phyloP scores from a whole-genome alignment of 2,888 invertebrate genomes.

The Drosophila atroscutellata region DNA sequence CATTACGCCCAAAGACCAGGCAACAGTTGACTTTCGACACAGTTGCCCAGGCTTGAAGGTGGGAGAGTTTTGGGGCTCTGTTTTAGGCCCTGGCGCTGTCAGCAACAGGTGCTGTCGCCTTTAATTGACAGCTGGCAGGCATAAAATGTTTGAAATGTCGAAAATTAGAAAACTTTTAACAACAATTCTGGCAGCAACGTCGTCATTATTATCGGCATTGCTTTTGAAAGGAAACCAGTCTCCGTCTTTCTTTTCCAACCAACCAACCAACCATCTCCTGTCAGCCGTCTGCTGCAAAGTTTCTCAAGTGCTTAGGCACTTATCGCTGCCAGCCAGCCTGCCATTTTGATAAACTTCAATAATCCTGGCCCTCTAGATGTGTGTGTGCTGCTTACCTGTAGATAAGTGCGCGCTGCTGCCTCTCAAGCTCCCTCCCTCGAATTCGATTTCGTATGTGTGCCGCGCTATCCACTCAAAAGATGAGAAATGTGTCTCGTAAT shows the following conservation, averaged over 20 bases:
- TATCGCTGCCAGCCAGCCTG: slow-evolving; percentile 66
- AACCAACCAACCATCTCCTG: not conserved
- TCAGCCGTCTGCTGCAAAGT: slow-evolving; percentile 51
- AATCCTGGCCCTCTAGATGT: slow-evolving; percentile 49
- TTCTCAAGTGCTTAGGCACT: slow-evolving; percentile 76
- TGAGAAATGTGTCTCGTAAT: slow-evolving; percentile 58
- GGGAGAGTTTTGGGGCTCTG: slow-evolving; percentile 9
- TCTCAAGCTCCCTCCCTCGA: slow-evolving; percentile 66
- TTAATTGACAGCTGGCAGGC: slow-evolving; percentile 79
- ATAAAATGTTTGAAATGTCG: slow-evolving; percentile 79
- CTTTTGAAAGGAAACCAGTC: slow-evolving; percentile 43
- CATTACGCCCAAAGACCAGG: slow-evolving; percentile 47
- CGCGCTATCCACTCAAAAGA: slow-evolving; percentile 34
- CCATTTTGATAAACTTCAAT: slow-evolving; percentile 75
- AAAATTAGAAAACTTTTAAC: slow-evolving; percentile 81
- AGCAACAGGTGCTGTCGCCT: slow-evolving; percentile 79
- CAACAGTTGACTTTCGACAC: slow-evolving; percentile 64
- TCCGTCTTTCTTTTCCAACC: not conserved
- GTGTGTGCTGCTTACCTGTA: slow-evolving; percentile 62
- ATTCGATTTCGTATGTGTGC: slow-evolving; percentile 62
- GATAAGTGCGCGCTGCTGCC: slow-evolving; percentile 59
- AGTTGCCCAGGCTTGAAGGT: slow-evolving; percentile 3
- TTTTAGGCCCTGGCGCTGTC: slow-evolving; percentile 53
- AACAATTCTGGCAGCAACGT: slow-evolving; percentile 61
- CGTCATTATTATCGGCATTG: slow-evolving; percentile 72